phyloP scores from a whole-genome alignment of 2,113 vertebrate species.

The Sterna hirundo region DNA sequence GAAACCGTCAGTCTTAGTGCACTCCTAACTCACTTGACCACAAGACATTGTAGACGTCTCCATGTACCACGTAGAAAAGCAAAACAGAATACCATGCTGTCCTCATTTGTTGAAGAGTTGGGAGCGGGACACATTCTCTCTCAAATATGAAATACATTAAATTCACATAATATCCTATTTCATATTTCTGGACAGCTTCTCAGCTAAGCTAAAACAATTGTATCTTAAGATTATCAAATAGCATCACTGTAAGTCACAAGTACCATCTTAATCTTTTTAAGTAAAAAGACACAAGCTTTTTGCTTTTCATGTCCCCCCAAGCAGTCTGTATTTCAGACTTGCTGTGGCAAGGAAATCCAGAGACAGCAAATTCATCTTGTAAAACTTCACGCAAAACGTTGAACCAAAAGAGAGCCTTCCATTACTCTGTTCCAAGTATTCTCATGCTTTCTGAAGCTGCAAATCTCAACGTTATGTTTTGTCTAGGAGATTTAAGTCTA shows the following conservation, averaged over 20 bases:
- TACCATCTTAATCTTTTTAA: background rate
- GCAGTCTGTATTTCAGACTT: background rate
- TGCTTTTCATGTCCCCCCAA: background rate
- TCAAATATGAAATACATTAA: background rate
- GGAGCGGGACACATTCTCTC: background rate
- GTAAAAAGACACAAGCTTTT: background rate
- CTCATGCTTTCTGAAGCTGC: background rate
- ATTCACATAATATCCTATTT: background rate
- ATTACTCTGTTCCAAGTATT: background rate
- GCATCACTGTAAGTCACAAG: background rate
- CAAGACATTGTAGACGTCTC: background rate
- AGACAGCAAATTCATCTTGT: background rate
- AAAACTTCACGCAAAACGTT: background rate
- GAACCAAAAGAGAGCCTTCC: background rate
- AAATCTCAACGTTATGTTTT: background rate
- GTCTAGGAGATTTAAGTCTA: background rate
- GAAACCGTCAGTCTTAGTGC: background rate
- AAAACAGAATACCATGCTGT: background rate
- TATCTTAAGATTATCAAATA: background rate
- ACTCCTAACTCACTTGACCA: background rate
- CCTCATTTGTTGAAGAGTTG: background rate
- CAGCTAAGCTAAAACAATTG: background rate
- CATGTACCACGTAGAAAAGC: background rate
- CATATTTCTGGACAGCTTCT: background rate
- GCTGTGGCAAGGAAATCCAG: background rate